Conservation (phyloP, 1,140 invertebrate species). For the Pantala flavescens region DNA sequence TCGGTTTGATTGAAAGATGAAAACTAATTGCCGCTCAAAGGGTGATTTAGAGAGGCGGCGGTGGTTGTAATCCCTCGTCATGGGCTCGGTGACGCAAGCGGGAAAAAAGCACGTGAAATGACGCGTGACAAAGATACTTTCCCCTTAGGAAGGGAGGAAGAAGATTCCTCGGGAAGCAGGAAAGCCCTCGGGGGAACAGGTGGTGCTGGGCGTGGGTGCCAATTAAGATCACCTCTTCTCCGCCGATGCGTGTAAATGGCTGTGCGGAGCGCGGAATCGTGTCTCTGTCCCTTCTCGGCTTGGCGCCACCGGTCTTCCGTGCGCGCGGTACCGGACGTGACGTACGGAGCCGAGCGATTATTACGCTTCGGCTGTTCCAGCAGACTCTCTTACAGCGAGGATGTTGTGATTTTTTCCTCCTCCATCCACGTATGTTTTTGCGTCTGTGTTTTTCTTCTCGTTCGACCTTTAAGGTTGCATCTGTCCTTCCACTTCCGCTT, state of each 20-base stretch:
- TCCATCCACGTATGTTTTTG: background rate
- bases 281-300: background rate
- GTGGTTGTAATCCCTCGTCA: too few relatives aligned
- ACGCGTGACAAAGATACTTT: too few relatives aligned
- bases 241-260: background rate
- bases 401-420: background rate
- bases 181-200: background rate
- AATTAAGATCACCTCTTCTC: constrained; percentile 3
- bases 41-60: too few relatives aligned
- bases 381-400: background rate
- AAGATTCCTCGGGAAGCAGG: background rate
- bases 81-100: too few relatives aligned
- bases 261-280: background rate
- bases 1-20: too few relatives aligned
- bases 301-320: background rate
- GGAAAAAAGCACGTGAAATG: too few relatives aligned
- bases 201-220: background rate
- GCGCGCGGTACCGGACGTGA: background rate
- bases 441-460: background rate
- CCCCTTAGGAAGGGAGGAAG: background rate
- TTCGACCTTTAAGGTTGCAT: background rate
- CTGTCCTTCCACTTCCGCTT: background rate
- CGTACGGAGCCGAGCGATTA: background rate
- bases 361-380: background rate
- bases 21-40: too few relatives aligned